A percentile compares a stretch with the other conserved stretches of the same genome.
Evolutionary conservation across 1,140 invertebrate genomes (phyloP).

Genomic region (Paraescarpia echinospica): DNA sequence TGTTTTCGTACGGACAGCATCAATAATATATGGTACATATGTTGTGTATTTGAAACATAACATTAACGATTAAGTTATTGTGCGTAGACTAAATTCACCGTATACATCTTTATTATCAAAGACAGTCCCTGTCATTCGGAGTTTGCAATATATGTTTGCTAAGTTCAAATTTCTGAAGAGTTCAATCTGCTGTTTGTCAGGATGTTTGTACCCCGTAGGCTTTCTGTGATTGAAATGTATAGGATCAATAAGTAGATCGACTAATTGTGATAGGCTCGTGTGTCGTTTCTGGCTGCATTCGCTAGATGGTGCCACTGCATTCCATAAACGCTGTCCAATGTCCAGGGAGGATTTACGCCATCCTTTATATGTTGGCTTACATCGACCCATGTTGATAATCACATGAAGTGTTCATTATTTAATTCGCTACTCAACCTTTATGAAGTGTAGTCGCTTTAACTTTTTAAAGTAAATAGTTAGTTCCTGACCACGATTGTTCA

Average conservation of each 20-base stretch:
- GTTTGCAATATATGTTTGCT: background rate
- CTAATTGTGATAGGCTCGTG: background rate
- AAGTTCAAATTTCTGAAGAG: background rate
- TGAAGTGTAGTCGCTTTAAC: background rate
- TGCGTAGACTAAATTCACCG: background rate
- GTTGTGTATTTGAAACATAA: too few relatives aligned
- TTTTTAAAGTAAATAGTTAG: background rate
- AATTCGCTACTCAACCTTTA: background rate
- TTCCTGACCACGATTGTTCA: too few relatives aligned
- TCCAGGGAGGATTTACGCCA: background rate
- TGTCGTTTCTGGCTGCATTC: background rate
- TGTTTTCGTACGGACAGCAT: too few relatives aligned
- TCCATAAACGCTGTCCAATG: background rate
- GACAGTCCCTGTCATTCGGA: background rate
- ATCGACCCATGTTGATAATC: background rate
- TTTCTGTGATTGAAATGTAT: background rate
- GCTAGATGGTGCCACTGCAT: background rate
- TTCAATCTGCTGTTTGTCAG: background rate
- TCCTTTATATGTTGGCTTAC: background rate
- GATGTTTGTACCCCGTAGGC: background rate
- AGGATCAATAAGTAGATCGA: background rate
- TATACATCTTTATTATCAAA: background rate
- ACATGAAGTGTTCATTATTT: background rate
- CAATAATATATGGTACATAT: too few relatives aligned
- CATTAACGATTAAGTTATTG: background rate